These are phyloP conservation scores for Suillia variegata DNA, from an alignment of 2,888 invertebrate genomes.

Conservation along the genomic window DNA sequence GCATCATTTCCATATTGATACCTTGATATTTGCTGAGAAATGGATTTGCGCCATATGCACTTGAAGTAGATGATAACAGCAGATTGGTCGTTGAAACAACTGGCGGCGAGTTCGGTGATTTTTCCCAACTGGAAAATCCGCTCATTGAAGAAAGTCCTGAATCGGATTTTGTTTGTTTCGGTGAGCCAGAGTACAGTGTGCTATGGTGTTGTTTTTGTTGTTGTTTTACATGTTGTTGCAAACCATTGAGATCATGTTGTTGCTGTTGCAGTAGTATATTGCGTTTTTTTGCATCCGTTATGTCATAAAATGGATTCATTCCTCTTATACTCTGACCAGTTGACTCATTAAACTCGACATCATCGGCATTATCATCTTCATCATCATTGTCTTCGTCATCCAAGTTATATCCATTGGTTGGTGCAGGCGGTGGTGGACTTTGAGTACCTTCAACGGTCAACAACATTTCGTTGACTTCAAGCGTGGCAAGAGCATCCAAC, in stretches of 20 bases:
- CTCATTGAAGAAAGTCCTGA: slow-evolving; percentile 87
- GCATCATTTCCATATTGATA: slow-evolving; percentile 30
- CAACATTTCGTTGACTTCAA: slow-evolving; percentile 40
- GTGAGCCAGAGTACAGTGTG: slow-evolving; percentile 33
- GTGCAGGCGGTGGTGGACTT: slow-evolving; percentile 83
- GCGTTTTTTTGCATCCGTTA: slow-evolving; percentile 26
- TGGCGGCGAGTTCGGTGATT: slow-evolving; percentile 78
- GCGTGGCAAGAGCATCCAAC: slow-evolving; percentile 34
- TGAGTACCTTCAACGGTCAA: slow-evolving; percentile 62
- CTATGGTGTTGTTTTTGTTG: slow-evolving; percentile 17
- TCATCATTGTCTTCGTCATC: not conserved
- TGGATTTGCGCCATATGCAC: slow-evolving; percentile 23
- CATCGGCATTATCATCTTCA: slow-evolving; percentile 17
- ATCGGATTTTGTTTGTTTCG: slow-evolving; percentile 72
- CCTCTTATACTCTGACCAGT: slow-evolving; percentile 20
- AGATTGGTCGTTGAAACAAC: slow-evolving; percentile 1
- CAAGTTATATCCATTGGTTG: slow-evolving; percentile 66
- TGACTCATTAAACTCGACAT: slow-evolving; percentile 6
- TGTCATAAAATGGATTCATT: slow-evolving; percentile 47
- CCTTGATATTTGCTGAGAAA: slow-evolving; percentile 32
- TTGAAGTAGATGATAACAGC: not conserved
- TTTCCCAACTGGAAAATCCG: slow-evolving; percentile 84
- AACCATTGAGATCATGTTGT: not conserved
- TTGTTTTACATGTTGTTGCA: too few relatives aligned
- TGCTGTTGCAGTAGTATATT: not conserved